Conservation (phyloP, 1,140 invertebrate genomes). For the Orius insidiosus region DNA sequence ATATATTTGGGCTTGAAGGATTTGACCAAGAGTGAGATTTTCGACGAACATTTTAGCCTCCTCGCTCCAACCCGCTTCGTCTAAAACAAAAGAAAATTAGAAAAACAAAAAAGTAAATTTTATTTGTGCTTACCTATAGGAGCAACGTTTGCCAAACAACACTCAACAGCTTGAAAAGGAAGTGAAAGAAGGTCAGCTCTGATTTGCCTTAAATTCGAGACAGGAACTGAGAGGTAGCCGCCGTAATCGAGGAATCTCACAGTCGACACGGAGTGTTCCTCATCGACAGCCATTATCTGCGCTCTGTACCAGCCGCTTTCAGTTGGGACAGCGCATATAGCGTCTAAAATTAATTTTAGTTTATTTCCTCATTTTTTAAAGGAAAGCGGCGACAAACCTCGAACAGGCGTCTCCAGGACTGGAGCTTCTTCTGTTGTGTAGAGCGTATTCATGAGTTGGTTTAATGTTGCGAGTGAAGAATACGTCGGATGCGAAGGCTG, state of each 20-base stretch:
- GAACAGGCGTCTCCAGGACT: constrained; percentile 39
- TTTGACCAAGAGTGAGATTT: constrained; percentile 54
- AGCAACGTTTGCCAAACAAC: constrained; percentile 72
- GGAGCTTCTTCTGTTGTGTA: constrained; percentile 48
- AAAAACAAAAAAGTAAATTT: constrained; percentile 6
- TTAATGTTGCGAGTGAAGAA: constrained; percentile 56
- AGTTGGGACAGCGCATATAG: constrained; percentile 72
- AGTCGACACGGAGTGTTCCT: constrained; percentile 49
- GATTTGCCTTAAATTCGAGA: constrained; percentile 64
- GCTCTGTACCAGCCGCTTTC: constrained; percentile 77
- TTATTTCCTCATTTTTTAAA: background rate
- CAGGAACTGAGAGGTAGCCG: constrained; percentile 64
- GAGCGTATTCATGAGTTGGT: constrained; percentile 48
- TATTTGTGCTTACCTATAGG: constrained; percentile 45
- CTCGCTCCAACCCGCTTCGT: constrained; percentile 42
- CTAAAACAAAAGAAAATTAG: constrained; percentile 16
- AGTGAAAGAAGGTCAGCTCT: constrained; percentile 78
- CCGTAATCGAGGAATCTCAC: constrained; percentile 88
- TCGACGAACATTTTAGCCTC: constrained; percentile 58
- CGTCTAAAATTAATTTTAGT: constrained; percentile 40
- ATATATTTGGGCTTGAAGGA: constrained; percentile 73
- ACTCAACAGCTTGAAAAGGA: constrained; percentile 92
- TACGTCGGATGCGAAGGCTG: constrained; percentile 84
- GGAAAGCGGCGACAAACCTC: constrained; percentile 29
- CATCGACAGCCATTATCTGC: constrained; percentile 53